These are phyloP conservation scores for Gymnosoma rotundatum DNA, from an alignment of 2,888 invertebrate genomes.

Conservation along the genomic window DNA sequence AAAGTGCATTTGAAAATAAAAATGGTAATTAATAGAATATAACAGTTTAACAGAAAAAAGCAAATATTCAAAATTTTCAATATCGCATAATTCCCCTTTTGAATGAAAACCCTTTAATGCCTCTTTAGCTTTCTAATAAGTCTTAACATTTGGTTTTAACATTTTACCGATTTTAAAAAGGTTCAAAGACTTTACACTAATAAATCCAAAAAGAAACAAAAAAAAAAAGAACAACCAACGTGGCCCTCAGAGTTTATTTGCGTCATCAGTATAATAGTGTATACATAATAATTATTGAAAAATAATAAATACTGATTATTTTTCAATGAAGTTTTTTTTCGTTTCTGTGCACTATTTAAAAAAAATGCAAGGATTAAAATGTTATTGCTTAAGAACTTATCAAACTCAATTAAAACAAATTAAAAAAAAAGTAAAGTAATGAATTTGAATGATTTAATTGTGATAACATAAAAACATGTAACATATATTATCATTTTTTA, in stretches of 20 bases:
- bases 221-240: too few species aligned
- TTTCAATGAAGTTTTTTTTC: conserved; percentile 8
- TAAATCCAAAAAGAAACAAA: too few species aligned
- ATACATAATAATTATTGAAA: background rate
- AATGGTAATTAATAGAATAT: too few species aligned
- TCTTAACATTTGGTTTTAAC: too few species aligned
- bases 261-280: background rate
- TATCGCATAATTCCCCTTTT: too few species aligned
- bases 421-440: background rate
- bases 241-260: background rate
- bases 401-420: conserved; percentile 21
- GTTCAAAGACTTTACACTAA: too few species aligned
- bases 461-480: conserved; percentile 19
- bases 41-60: too few species aligned
- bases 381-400: conserved; percentile 32
- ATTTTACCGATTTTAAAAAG: too few species aligned
- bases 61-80: too few species aligned
- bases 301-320: conserved; percentile 24
- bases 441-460: conserved; percentile 1
- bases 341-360: conserved; percentile 11
- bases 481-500: conserved; percentile 3
- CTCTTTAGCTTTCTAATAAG: too few species aligned
- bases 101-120: too few species aligned
- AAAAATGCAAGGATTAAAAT: conserved; percentile 50
- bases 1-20: too few species aligned